Evolutionary conservation across 2,888 invertebrate genomes (phyloP).

Genomic region (Psylliodes chrysocephalus): DNA sequence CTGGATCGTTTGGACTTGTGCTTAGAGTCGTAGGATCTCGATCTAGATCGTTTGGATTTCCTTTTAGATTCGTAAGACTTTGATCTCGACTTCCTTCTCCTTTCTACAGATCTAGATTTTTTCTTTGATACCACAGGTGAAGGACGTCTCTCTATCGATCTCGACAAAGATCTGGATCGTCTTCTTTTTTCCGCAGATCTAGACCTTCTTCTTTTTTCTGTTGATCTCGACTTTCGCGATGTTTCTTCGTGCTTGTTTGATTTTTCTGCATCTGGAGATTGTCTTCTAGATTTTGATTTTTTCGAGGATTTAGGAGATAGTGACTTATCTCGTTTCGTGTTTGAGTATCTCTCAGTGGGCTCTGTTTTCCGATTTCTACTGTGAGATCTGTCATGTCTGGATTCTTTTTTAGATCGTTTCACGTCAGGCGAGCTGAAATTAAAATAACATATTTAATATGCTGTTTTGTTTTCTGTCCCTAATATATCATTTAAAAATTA

Average conservation of each 20-base stretch:
- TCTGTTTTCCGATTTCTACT: slow-evolving; percentile 34
- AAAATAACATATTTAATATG: too few species aligned
- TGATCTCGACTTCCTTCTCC: slow-evolving; percentile 28
- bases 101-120: slow-evolving; percentile 29
- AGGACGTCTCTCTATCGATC: slow-evolving; percentile 17
- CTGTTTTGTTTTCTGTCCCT: too few species aligned
- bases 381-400: slow-evolving; percentile 31
- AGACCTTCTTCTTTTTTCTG: slow-evolving; percentile 33
- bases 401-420: slow-evolving; percentile 41
- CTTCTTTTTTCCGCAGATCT: slow-evolving; percentile 23
- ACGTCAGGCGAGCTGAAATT: slow-evolving; percentile 56
- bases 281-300: slow-evolving; percentile 28
- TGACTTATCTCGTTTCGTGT: slow-evolving; percentile 31
- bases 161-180: slow-evolving; percentile 7
- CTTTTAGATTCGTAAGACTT: slow-evolving; percentile 24
- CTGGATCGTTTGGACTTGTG: slow-evolving; percentile 49
- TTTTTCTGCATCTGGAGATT: slow-evolving; percentile 21
- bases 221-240: slow-evolving; percentile 32
- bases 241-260: slow-evolving; percentile 40
- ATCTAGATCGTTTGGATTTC: slow-evolving; percentile 43
- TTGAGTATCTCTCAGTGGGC: slow-evolving; percentile 25
- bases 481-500: too few species aligned
- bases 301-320: slow-evolving; percentile 33
- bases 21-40: slow-evolving; percentile 30
- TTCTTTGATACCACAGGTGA: neutral